These are phyloP conservation scores for Merops nubicus DNA, from an alignment of 2,113 vertebrate genomes.

Conservation along the genomic window DNA sequence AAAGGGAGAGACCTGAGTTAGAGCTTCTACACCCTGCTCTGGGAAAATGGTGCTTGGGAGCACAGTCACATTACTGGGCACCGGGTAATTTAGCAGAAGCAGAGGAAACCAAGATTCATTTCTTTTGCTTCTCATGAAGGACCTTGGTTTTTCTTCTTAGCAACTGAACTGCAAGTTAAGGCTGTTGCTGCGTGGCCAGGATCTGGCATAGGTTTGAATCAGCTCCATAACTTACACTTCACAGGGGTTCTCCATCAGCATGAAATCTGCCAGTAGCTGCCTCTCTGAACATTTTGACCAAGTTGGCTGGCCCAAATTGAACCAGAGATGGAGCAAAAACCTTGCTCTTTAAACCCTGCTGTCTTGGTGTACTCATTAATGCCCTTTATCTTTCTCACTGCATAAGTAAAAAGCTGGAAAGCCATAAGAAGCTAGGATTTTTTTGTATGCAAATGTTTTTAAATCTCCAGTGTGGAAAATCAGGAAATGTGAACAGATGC, in stretches of 20 bases:
- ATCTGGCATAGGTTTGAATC: not conserved
- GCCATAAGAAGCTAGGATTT: not conserved
- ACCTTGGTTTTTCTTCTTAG: not conserved
- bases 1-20: not conserved
- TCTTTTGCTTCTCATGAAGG: not conserved
- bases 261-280: not conserved
- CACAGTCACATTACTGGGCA: too few relatives aligned
- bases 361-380: not conserved
- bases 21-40: not conserved
- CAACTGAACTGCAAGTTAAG: not conserved
- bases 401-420: not conserved
- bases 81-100: not conserved
- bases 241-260: not conserved
- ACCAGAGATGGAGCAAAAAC: not conserved
- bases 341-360: not conserved
- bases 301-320: not conserved
- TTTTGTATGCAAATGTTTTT: not conserved
- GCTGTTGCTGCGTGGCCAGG: not conserved
- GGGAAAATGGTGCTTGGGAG: not conserved
- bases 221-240: not conserved
- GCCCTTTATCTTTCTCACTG: not conserved
- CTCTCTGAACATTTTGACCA: not conserved
- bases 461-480: not conserved
- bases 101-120: not conserved
- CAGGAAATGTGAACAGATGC: not conserved